These are phyloP conservation scores for Scaptomyza pallida DNA, from an alignment of 1,140 invertebrate genomes.

Conservation along the genomic window DNA sequence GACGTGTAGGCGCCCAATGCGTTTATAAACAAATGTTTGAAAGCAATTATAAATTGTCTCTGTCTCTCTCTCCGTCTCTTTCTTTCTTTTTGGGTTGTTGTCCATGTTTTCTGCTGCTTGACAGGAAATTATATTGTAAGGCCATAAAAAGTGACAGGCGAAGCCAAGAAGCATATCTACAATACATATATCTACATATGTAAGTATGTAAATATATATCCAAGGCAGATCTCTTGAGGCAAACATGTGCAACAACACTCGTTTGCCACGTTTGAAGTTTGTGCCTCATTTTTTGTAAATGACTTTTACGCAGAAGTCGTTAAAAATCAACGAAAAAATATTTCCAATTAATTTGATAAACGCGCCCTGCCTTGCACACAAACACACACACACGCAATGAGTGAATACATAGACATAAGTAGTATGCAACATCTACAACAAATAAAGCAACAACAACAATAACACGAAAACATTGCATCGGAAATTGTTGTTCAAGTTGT, in stretches of 20 bases:
- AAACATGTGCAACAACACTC: conserved; percentile 60
- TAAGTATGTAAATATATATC: not conserved
- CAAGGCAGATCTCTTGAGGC: conserved; percentile 38
- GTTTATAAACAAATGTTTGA: conserved; percentile 70
- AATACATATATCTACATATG: conserved; percentile 26
- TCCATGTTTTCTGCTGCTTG: conserved; percentile 23
- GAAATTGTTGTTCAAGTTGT: conserved; percentile 61
- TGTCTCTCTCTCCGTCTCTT: no score
- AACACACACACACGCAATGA: conserved; percentile 31
- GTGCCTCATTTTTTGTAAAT: conserved; percentile 51
- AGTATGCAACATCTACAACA: conserved; percentile 6
- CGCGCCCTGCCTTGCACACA: conserved; percentile 42
- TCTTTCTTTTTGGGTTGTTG: no score
- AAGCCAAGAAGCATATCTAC: conserved; percentile 38
- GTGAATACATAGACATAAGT: not conserved
- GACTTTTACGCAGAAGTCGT: conserved; percentile 82
- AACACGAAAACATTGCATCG: conserved; percentile 47
- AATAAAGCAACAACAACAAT: conserved; percentile 29
- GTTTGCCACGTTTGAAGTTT: conserved; percentile 59
- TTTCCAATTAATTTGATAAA: conserved; percentile 83
- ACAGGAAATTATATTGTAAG: conserved; percentile 81
- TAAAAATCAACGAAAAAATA: conserved; percentile 82
- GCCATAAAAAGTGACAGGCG: conserved; percentile 70
- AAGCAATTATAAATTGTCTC: conserved; percentile 81
- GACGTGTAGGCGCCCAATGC: not conserved